phyloP scores from a whole-genome alignment of 2,888 invertebrate species.

The Callimorpha dominula region DNA sequence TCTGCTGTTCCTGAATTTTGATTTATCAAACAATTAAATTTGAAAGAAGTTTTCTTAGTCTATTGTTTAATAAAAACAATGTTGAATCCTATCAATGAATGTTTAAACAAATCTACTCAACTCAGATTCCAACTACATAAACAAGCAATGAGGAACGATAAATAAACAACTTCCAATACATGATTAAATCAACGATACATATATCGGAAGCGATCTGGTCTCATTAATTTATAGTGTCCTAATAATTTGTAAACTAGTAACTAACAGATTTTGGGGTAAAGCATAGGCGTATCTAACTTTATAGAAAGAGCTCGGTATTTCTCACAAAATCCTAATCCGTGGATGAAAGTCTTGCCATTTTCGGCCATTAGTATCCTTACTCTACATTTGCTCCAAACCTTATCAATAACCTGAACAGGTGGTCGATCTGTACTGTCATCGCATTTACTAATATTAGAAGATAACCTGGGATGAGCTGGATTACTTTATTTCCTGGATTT shows the following conservation, averaged over 20 bases:
- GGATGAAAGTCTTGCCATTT: no score
- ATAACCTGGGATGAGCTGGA: neutral
- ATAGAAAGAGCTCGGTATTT: no score
- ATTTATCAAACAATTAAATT: no score
- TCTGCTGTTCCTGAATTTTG: no score
- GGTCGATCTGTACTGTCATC: neutral
- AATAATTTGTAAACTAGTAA: no score
- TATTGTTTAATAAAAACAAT: neutral
- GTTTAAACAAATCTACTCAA: neutral
- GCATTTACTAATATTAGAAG: neutral
- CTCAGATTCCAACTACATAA: neutral
- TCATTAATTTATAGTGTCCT: neutral
- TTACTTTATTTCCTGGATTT: neutral
- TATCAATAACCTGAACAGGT: neutral
- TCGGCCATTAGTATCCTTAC: no score
- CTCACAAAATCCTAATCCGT: neutral
- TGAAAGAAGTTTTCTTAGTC: neutral
- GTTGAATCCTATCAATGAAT: neutral
- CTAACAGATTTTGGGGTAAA: no score
- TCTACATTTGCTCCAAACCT: neutral
- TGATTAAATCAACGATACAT: neutral
- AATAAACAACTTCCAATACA: neutral
- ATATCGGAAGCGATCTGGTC: neutral
- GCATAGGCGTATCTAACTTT: no score
- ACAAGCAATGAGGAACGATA: neutral